Evolutionary conservation across 2,113 vertebrate species (phyloP), one percentile per base, ranked within the genome.

Genomic region (Nerophis ophidion): DNA sequence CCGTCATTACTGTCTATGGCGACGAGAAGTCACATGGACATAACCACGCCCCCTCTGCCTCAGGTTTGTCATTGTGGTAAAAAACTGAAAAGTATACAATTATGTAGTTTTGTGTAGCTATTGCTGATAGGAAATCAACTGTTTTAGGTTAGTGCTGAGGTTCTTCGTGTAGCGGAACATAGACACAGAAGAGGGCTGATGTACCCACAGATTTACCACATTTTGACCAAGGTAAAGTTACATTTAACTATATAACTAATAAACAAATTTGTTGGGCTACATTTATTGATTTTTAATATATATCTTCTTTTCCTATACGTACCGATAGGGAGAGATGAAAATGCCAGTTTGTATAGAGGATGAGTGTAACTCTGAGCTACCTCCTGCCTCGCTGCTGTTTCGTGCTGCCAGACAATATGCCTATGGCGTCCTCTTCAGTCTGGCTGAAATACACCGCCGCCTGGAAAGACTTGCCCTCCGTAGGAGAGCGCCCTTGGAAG

Each of bases 271-370:
- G 36, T 46, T 46, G 8, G 42, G 3, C n/a, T 16, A 7, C 9
- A 5, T 46, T 45, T 9, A 5, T 2, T 48, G 7, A 5, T 0
- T 9, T 33, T 46, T 34, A 0, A 45, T 35, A 10, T 40, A 40
- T 8, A 7, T 40, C 1, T 9, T 40, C 8, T 40, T 12, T 2
- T 2, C 17, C 26, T 42, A 5, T 16, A 33, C 17, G 5, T 4
- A 1, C 19, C 14, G 12, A 6, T 1, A 96, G 94, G 93, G 93
- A 70, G 94, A 96, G 81, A 93, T 94, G 88, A 96, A 95, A 85
- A 93, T 96, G 79, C 93, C 94, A 2, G 92, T 95, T 48, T 95
- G 93, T 85, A 95, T 95, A 71, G 93, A 96, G 77, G 94, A 95
- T 13, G 93, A 95, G 79, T 92, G 92, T 83, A 94, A 93, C 83